Evolutionary conservation across 2,797 vertebrate genomes (phyloP), one percentile per base, ranked within the genome.

Genomic region (Botia almorhae): DNA sequence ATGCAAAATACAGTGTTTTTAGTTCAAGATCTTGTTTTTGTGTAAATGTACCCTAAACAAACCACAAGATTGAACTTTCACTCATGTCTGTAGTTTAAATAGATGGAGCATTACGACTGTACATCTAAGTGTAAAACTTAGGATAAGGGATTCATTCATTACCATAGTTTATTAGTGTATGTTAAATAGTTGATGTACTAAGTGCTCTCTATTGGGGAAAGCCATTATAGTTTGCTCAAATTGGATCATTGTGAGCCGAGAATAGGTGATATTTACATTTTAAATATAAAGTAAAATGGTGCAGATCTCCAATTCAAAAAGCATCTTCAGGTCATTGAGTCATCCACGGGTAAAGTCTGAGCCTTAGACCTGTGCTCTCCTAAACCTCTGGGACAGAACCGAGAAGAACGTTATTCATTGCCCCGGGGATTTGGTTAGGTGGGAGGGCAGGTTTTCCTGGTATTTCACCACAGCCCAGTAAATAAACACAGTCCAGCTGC

Each of bases 351-450:
- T n/a, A n/a, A n/a, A n/a, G n/a, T n/a, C n/a, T n/a, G n/a, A n/a
- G n/a, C n/a, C n/a, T n/a, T n/a, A n/a, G n/a, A n/a, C n/a, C n/a
- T 36, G 36, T 6, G 19, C 74, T 76, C 71, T 63, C 48, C 26
- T 53, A 19, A 80, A 74, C 60, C 65, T 68, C 60, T 58, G 85
- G 84, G 87, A 83, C 81, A 87, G 73, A 80, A 87, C 85, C 87
- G 85, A 83, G 84, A 81, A 83, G 86, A 84, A 82, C 65, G 77
- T 88, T 87, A 84, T 87, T 90, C 85, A 87, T 83, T 87, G 83
- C 87, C 83, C 81, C 56, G 58, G 81, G 77, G 73, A 85, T 81
- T 84, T 81, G 48, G 55, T 73, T 53, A 78, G 84, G 74, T 81
- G 82, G 84, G 81, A 76, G 78, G 83, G 81, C 72, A 80, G 63